Conservation (phyloP, 2,888 invertebrate species). For the Notodonta ziczac region DNA sequence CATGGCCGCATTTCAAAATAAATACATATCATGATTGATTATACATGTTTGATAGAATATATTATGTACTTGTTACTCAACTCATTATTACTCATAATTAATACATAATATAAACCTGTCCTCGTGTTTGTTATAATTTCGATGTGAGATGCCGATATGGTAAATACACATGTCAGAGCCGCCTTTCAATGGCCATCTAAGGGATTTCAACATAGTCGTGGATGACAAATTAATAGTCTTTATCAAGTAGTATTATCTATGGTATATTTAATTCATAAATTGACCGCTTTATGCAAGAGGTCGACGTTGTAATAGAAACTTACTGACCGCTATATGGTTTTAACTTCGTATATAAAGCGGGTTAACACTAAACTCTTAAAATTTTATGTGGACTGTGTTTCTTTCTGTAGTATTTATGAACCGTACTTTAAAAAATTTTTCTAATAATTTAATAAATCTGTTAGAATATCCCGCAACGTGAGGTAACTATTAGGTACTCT, state of each 20-base stretch:
- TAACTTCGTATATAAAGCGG: background rate
- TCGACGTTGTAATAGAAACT: slow-evolving; percentile 8
- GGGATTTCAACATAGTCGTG: slow-evolving; percentile 16
- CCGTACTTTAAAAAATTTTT: too few species aligned
- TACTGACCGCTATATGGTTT: background rate
- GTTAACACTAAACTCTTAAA: too few species aligned
- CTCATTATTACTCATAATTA: background rate
- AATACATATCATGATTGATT: too few species aligned
- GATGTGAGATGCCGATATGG: slow-evolving; percentile 10
- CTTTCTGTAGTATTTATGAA: too few species aligned
- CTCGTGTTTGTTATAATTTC: background rate
- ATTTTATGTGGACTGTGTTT: too few species aligned
- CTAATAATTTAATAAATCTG: too few species aligned
- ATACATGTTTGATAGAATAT: too few species aligned
- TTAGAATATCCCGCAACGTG: too few species aligned
- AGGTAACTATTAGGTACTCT: too few species aligned
- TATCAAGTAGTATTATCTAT: slow-evolving; percentile 34
- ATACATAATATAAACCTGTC: slow-evolving; percentile 14
- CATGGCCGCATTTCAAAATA: too few species aligned
- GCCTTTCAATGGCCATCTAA: slow-evolving; percentile 7
- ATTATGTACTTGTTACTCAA: too few species aligned
- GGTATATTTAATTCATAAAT: slow-evolving; percentile 35
- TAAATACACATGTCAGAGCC: slow-evolving; percentile 8
- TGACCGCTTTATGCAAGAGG: slow-evolving; percentile 39
- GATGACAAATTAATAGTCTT: slow-evolving; percentile 43